Percentiles rank a stretch among this genome's conserved stretches.
Conservation (phyloP, 2,888 invertebrate genomes). For the Spialia ferax region DNA sequence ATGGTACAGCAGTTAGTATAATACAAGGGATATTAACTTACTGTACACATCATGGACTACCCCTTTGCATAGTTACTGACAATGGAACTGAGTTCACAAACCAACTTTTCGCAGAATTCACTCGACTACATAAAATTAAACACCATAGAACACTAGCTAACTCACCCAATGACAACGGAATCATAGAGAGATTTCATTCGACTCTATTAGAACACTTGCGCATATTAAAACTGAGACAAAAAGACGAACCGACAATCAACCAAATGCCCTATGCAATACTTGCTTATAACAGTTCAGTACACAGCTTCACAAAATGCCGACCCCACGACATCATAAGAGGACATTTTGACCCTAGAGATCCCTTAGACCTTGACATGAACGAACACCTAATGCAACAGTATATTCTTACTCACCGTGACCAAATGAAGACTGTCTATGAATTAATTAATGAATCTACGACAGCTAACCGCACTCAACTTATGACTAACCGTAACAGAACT, state of each 20-base stretch:
- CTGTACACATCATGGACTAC: conserved; percentile 37
- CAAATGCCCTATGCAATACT: no score
- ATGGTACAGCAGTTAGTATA: conserved; percentile 41
- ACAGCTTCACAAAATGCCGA: no score
- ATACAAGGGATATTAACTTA: conserved; percentile 39
- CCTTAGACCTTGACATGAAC: no score
- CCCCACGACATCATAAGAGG: no score
- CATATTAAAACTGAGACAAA: no score
- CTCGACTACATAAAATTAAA: conserved; percentile 40
- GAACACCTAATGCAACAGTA: conserved; percentile 35
- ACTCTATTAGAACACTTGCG: no score
- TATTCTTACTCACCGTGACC: conserved; percentile 36
- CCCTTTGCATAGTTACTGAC: conserved; percentile 33
- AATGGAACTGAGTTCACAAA: conserved; percentile 37
- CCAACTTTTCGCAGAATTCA: conserved; percentile 45
- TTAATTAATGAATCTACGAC: conserved; percentile 34
- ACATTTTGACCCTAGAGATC: no score
- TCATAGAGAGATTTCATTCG: no score
- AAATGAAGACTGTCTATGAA: conserved; percentile 42
- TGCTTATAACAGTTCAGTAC: no score
- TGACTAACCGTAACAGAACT: conserved; percentile 31
- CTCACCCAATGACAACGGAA: no score
- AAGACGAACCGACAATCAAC: no score
- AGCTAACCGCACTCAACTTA: conserved; percentile 9
- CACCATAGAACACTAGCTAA: no score